Conservation (phyloP, 2,113 vertebrate species). For the Limnothrissa miodon region DNA sequence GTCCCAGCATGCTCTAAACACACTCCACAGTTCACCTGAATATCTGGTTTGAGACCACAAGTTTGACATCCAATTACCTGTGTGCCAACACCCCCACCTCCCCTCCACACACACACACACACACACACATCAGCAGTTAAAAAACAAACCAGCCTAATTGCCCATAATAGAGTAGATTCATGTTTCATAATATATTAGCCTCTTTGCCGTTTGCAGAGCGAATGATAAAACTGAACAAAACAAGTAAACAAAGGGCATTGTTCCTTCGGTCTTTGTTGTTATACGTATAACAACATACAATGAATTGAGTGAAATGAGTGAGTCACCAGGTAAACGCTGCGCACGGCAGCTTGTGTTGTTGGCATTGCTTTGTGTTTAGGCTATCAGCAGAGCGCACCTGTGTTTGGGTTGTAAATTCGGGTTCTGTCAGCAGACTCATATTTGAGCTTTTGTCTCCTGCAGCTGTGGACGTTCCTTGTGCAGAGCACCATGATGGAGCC, state of each 20-base stretch:
- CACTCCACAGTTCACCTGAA: not conserved
- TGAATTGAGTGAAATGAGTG: no score
- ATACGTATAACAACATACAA: no score
- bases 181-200: no score
- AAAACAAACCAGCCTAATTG: not conserved
- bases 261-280: no score
- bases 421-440: not conserved
- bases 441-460: not conserved
- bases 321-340: not conserved
- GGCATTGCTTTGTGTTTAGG: not conserved
- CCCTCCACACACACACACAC: no score
- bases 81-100: no score
- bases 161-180: no score
- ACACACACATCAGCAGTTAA: not conserved
- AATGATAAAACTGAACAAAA: no score
- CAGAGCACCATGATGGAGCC: conserved; percentile 27
- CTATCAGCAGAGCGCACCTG: not conserved
- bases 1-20: not conserved
- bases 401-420: not conserved
- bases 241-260: no score
- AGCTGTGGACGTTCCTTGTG: conserved; percentile 33
- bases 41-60: not conserved
- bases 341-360: not conserved
- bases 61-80: not conserved
- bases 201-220: not conserved